These are phyloP conservation scores for Eulemur mongoz DNA, from an alignment of 2,797 vertebrate genomes.

Conservation along the genomic window DNA sequence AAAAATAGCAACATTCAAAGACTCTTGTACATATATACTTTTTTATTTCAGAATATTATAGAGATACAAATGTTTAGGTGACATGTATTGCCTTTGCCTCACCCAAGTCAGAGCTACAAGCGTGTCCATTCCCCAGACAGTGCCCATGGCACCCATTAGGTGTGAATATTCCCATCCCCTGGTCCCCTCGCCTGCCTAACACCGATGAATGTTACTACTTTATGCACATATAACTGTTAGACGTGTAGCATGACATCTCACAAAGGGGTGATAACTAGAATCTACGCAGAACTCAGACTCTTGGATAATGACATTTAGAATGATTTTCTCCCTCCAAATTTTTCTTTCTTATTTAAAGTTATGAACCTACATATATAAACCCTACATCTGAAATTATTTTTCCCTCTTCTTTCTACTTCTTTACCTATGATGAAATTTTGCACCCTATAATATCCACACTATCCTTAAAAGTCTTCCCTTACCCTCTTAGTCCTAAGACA, in stretches of 20 bases:
- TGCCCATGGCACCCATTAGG: too few species aligned
- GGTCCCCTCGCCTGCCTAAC: too few species aligned
- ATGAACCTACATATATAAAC: not conserved
- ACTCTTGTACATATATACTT: not conserved
- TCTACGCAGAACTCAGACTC: not conserved
- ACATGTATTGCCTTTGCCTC: too few species aligned
- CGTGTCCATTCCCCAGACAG: too few species aligned
- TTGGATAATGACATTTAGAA: not conserved
- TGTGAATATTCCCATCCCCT: too few species aligned
- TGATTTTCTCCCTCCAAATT: not conserved
- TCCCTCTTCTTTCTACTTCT: not conserved
- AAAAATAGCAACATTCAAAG: not conserved
- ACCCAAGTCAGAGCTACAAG: too few species aligned
- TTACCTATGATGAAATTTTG: not conserved
- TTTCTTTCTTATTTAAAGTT: not conserved
- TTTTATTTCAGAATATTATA: too few species aligned
- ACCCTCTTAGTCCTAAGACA: not conserved
- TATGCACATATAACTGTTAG: too few species aligned
- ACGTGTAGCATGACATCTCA: too few species aligned
- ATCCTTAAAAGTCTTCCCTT: not conserved
- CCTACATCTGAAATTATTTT: not conserved
- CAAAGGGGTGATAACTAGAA: too few species aligned
- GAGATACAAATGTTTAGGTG: too few species aligned
- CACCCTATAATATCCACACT: not conserved
- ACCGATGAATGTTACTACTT: too few species aligned